Evolutionary conservation across 2,888 invertebrate species (phyloP).

Genomic region (Athalia cordata): DNA sequence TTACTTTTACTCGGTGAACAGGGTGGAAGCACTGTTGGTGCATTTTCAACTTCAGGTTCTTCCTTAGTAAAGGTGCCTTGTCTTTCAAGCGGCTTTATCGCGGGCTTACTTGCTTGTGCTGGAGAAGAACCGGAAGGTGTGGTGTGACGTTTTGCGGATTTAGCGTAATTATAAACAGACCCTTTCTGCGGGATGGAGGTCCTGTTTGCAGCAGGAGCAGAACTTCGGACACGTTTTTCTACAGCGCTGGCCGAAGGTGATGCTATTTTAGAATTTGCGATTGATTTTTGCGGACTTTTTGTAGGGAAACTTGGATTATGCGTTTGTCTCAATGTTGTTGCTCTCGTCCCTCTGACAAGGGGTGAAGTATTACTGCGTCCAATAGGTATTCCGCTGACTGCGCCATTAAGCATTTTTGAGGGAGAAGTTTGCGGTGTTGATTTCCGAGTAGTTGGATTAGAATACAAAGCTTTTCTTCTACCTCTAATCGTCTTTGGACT

Average conservation of each 20-base stretch:
- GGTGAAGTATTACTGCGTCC: slow-evolving; percentile 69
- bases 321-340: slow-evolving; percentile 66
- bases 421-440: slow-evolving; percentile 68
- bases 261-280: slow-evolving; percentile 63
- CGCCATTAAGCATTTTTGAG: slow-evolving; percentile 58
- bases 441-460: slow-evolving; percentile 66
- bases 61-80: slow-evolving; percentile 96
- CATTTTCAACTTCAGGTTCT: slow-evolving; percentile 75
- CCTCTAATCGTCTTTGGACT: slow-evolving; percentile 80
- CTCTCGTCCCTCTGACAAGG: slow-evolving; percentile 65
- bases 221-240: slow-evolving; percentile 55
- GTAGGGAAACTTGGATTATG: slow-evolving; percentile 53
- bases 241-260: slow-evolving; percentile 35
- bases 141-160: slow-evolving; percentile 64
- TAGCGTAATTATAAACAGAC: slow-evolving; percentile 62
- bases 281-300: slow-evolving; percentile 60
- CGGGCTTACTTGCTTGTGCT: slow-evolving; percentile 66
- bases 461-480: slow-evolving; percentile 81
- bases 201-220: slow-evolving; percentile 57
- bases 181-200: slow-evolving; percentile 66
- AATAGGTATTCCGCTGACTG: slow-evolving; percentile 63
- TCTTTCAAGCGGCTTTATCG: slow-evolving; percentile 78
- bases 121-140: slow-evolving; percentile 53
- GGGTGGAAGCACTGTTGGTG: slow-evolving; percentile 62
- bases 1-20: slow-evolving; percentile 64